Base-by-base conservation (phyloP, 2,797 vertebrate genomes). In the Holocentrus rufus region DNA sequence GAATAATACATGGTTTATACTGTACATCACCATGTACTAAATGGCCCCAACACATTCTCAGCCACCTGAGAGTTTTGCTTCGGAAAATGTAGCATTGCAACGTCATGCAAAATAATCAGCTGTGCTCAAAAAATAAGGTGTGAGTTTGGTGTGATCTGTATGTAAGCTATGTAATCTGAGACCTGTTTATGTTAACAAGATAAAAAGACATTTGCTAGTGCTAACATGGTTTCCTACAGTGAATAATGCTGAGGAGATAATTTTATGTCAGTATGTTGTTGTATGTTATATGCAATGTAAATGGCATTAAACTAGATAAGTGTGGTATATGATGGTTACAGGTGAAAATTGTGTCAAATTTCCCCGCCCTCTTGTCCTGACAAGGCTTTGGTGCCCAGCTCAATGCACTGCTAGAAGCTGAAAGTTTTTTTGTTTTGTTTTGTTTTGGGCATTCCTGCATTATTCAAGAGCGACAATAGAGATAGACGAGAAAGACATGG, bases 11-110 rank as follows among this genome's bases (percentile, higher is more conserved):
- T 13, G 14, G 6, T 7, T 47, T 49, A 54, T 14, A 46, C 39
- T 69, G 54, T 13, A 31, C 57, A 13, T 53, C 56, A 66, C 49
- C 22, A 44, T 27, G 18, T n/a, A 74, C 71, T 50, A 67, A 62
- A 62, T 44, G 57, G 62, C 23, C 18, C 31, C 6, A 13, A 31
- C 68, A 61, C 74, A 65, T 67, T 52, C 53, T 34, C 2, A 44
- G 50, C 56, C 66, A 77, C 23, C 57, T 68, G 6, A 18, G 65
- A 59, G 65, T 77, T 59, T 58, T 60, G 47, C 27, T 60, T 55
- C 52, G 53, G 50, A 54, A 65, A 34, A 65, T 64, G 60, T 31
- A 25, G 23, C 53, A 31, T 6, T 52, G 30, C 22, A 58, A 46
- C 25, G 46, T 34, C 53, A 47, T 39, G 50, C 70, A 66, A 54